Percentiles rank a stretch among this genome's conserved stretches.
Conservation (phyloP, 2,888 invertebrate genomes). For the Amblyjoppa fuscipennis region DNA sequence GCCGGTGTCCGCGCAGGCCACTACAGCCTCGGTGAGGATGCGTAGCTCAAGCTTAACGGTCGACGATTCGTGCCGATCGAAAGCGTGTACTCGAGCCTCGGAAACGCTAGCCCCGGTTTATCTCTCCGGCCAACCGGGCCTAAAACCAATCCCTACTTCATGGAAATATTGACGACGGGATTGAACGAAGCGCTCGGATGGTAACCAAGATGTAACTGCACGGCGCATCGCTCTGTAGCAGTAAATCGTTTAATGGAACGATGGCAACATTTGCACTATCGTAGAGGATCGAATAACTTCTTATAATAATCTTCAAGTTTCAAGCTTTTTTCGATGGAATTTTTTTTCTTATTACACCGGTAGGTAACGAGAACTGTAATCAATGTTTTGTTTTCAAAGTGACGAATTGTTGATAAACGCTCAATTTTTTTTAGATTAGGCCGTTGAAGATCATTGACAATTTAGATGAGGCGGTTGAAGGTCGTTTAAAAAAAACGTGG, state of each 20-base stretch:
- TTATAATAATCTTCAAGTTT: not conserved
- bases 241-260: not conserved
- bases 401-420: no score
- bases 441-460: no score
- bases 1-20: not conserved
- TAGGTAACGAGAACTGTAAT: no score
- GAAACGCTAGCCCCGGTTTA: constrained; percentile 33
- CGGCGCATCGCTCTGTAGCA: not conserved
- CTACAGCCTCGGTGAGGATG: constrained; percentile 1
- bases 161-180: constrained; percentile 41
- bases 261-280: not conserved
- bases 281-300: not conserved
- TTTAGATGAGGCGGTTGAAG: no score
- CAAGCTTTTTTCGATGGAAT: not conserved
- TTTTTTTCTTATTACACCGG: no score
- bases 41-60: constrained; percentile 35
- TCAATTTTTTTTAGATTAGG: no score
- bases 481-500: no score
- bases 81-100: constrained; percentile 34
- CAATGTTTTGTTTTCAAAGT: no score
- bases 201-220: not conserved
- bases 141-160: constrained; percentile 38
- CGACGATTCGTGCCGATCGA: constrained; percentile 53
- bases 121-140: constrained; percentile 22
- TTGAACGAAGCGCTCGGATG: not conserved